Conservation (phyloP, 1,140 invertebrate species). For the Drosophila teissieri region DNA sequence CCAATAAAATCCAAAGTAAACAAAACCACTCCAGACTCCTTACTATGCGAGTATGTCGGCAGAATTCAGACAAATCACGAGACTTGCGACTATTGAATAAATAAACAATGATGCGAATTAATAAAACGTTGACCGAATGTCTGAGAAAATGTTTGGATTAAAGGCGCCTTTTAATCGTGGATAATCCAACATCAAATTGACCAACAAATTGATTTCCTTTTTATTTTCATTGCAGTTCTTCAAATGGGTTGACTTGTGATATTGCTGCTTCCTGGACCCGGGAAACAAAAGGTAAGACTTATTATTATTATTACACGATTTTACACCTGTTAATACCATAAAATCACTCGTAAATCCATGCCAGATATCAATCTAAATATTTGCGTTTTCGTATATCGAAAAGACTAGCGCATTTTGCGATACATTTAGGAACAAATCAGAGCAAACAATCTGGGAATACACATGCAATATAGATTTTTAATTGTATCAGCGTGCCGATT, state of each 20-base stretch:
- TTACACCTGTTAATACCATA: background rate
- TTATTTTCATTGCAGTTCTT: conserved; percentile 71
- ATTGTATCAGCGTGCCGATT: conserved; percentile 52
- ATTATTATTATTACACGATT: no score
- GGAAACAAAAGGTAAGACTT: conserved; percentile 81
- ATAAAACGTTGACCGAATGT: conserved; percentile 17
- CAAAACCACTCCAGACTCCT: conserved; percentile 11
- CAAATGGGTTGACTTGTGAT: conserved; percentile 84
- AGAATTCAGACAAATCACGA: conserved; percentile 44
- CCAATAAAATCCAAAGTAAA: conserved; percentile 29
- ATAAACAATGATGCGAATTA: conserved; percentile 41
- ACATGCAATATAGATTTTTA: conserved; percentile 29
- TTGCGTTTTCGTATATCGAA: background rate
- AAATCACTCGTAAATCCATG: background rate
- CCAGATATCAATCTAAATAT: conserved; percentile 9
- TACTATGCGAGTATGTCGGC: conserved; percentile 11
- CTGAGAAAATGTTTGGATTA: background rate
- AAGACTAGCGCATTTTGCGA: conserved; percentile 1
- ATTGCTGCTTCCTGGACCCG: conserved; percentile 83
- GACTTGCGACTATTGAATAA: conserved; percentile 16
- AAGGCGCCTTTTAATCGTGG: conserved; percentile 17
- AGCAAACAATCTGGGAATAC: conserved; percentile 21
- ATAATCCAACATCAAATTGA: conserved; percentile 11
- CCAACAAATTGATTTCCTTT: conserved; percentile 4
- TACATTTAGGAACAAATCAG: background rate